Evolutionary conservation across 1,140 invertebrate species (phyloP).

Genomic region (Periplaneta americana): DNA sequence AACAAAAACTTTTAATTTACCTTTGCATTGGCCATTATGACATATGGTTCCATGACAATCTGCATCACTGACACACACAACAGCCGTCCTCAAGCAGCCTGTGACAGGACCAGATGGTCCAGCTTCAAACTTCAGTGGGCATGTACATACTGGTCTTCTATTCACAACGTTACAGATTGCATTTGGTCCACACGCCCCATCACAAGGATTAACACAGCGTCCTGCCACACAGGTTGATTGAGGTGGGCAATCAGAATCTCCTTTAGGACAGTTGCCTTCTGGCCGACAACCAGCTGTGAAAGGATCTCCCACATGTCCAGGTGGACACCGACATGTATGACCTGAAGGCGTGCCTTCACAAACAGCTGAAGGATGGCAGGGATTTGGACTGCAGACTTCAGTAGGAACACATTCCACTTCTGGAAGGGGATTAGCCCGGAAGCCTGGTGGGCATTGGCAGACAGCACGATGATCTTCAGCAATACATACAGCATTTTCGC

Average conservation of each 20-base stretch:
- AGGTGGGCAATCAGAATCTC: slow-evolving; percentile 66
- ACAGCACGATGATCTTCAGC: slow-evolving; percentile 73
- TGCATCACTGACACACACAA: slow-evolving; percentile 58
- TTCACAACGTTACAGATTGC: slow-evolving; percentile 69
- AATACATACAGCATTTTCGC: slow-evolving; percentile 81
- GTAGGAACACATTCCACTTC: slow-evolving; percentile 69
- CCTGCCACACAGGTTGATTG: slow-evolving; percentile 66
- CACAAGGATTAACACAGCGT: slow-evolving; percentile 71
- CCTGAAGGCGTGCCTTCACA: slow-evolving; percentile 61
- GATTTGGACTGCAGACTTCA: slow-evolving; percentile 66
- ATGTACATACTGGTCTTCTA: slow-evolving; percentile 67
- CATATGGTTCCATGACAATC: slow-evolving; percentile 76
- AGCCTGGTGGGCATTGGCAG: slow-evolving; percentile 81
- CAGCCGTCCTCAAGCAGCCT: slow-evolving; percentile 64
- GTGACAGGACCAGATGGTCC: slow-evolving; percentile 52
- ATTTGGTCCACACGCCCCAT: slow-evolving; percentile 69
- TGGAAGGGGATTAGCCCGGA: slow-evolving; percentile 67
- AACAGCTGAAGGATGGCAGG: slow-evolving; percentile 73
- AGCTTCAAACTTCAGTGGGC: slow-evolving; percentile 63
- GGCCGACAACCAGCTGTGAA: slow-evolving; percentile 64
- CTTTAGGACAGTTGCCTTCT: slow-evolving; percentile 62
- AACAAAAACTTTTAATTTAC: slow-evolving; percentile 29
- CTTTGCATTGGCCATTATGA: slow-evolving; percentile 73
- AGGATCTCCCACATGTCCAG: slow-evolving; percentile 69
- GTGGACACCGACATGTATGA: slow-evolving; percentile 68